A percentile compares a stretch with the other conserved stretches of the same genome.
Conservation (phyloP, 1,140 invertebrate species). For the Parasteatoda tepidariorum region DNA sequence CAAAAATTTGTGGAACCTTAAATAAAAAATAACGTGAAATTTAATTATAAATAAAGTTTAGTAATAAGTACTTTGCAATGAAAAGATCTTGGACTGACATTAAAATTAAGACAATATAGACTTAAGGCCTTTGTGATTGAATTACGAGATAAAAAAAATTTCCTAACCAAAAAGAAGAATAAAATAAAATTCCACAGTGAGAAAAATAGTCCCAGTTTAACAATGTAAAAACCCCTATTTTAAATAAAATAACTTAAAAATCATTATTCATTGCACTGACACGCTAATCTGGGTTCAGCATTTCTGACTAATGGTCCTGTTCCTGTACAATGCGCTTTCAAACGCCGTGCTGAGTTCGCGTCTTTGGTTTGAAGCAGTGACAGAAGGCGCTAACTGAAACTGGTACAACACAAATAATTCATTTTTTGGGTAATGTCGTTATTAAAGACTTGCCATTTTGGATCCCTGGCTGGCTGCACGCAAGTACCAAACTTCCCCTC, state of each 20-base stretch:
- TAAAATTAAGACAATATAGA: too few species aligned
- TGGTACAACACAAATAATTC: conserved; percentile 16
- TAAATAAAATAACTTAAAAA: not conserved
- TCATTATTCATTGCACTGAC: not conserved
- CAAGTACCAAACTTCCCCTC: not conserved
- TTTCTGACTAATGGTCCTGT: not conserved
- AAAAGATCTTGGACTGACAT: too few species aligned
- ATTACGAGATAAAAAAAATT: too few species aligned
- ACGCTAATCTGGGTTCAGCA: not conserved
- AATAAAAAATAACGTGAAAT: too few species aligned
- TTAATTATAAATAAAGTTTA: too few species aligned
- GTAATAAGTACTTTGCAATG: too few species aligned
- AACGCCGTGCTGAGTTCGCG: not conserved
- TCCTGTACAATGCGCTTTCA: not conserved
- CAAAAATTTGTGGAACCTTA: too few species aligned
- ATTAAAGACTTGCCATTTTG: not conserved
- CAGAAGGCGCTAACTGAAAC: not conserved
- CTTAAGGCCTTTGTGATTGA: too few species aligned
- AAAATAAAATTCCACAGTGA: too few species aligned
- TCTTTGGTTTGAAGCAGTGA: not conserved
- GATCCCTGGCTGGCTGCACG: not conserved
- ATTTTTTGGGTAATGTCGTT: not conserved
- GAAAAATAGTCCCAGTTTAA: too few species aligned
- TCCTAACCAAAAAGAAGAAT: too few species aligned
- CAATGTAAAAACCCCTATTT: not conserved